Conservation (phyloP, 1,140 invertebrate genomes). For the Lasaia peninsularis region DNA sequence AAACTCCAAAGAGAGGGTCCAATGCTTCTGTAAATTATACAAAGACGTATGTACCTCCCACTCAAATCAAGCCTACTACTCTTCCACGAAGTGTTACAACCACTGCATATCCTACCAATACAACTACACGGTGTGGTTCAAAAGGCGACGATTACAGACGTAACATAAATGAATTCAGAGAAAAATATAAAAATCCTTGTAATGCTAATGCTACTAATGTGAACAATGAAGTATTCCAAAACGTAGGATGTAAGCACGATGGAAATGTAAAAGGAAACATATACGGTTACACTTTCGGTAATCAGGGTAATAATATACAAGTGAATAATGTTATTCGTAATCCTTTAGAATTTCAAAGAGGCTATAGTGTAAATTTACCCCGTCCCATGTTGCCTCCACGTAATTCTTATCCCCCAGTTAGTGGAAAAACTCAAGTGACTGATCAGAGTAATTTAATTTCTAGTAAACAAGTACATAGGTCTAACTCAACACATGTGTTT, state of each 20-base stretch:
- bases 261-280: slow-evolving; percentile 57
- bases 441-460: slow-evolving; percentile 70
- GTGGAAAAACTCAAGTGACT: slow-evolving; percentile 72
- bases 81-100: slow-evolving; percentile 71
- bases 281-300: slow-evolving; percentile 72
- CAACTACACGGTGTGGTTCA: slow-evolving; percentile 55
- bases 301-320: slow-evolving; percentile 71
- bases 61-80: slow-evolving; percentile 68
- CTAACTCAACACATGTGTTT: slow-evolving; percentile 76
- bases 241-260: slow-evolving; percentile 65
- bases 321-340: slow-evolving; percentile 73
- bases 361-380: slow-evolving; percentile 75
- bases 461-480: slow-evolving; percentile 75
- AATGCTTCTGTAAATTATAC: slow-evolving; percentile 64
- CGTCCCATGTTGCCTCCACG: slow-evolving; percentile 78
- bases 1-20: slow-evolving; percentile 55
- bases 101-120: slow-evolving; percentile 62
- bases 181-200: slow-evolving; percentile 78
- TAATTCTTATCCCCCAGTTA: slow-evolving; percentile 79
- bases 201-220: slow-evolving; percentile 50
- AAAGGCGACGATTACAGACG: slow-evolving; percentile 75
- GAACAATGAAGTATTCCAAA: slow-evolving; percentile 69
- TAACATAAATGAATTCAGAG: slow-evolving; percentile 80
- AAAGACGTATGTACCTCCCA: slow-evolving; percentile 48
- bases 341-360: slow-evolving; percentile 77